A percentile compares a stretch with the other conserved stretches of the same genome.
These are phyloP conservation scores for Lordiphosa fenestrarum DNA, from an alignment of 2,888 invertebrate genomes.

Conservation along the genomic window DNA sequence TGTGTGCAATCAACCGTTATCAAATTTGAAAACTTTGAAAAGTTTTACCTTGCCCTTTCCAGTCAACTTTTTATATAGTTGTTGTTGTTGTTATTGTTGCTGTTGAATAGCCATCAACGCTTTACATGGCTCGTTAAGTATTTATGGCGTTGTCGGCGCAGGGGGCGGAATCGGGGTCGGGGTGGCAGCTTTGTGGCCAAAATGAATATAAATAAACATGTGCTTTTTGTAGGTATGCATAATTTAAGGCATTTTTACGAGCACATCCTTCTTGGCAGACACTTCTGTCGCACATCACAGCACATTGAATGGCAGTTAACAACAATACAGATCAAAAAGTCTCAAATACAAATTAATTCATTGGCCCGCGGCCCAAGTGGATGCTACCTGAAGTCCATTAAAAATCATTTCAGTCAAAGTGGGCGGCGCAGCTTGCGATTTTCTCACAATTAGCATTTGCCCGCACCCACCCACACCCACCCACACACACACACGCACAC, in stretches of 20 bases:
- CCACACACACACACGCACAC: conserved; percentile 10
- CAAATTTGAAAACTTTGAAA: conserved; percentile 48
- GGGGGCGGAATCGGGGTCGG: neutral
- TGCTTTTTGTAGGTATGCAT: conserved; percentile 15
- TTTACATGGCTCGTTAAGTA: conserved; percentile 38
- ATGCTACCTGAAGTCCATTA: conserved; percentile 37
- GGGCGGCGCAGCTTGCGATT: conserved; percentile 61
- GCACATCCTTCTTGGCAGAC: neutral
- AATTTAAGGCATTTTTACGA: conserved; percentile 20
- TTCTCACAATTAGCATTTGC: conserved; percentile 76
- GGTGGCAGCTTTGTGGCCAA: neutral
- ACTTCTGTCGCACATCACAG: neutral
- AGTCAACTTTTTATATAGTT: conserved; percentile 6
- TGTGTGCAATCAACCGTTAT: conserved; percentile 66
- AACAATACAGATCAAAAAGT: conserved; percentile 7
- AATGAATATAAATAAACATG: conserved; percentile 16
- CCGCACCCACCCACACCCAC: conserved; percentile 3
- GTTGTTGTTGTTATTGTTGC: conserved; percentile 6
- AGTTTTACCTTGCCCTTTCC: conserved; percentile 36
- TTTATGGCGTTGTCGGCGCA: conserved; percentile 19
- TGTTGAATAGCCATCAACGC: conserved; percentile 28
- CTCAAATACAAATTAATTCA: conserved; percentile 55
- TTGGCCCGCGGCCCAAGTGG: conserved; percentile 23
- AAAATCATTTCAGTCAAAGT: conserved; percentile 65
- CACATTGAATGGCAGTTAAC: neutral